A percentile compares a stretch with the other conserved stretches of the same genome.
These are phyloP conservation scores for Leptocoma aspasia DNA, from an alignment of 2,113 vertebrate genomes.

Conservation along the genomic window DNA sequence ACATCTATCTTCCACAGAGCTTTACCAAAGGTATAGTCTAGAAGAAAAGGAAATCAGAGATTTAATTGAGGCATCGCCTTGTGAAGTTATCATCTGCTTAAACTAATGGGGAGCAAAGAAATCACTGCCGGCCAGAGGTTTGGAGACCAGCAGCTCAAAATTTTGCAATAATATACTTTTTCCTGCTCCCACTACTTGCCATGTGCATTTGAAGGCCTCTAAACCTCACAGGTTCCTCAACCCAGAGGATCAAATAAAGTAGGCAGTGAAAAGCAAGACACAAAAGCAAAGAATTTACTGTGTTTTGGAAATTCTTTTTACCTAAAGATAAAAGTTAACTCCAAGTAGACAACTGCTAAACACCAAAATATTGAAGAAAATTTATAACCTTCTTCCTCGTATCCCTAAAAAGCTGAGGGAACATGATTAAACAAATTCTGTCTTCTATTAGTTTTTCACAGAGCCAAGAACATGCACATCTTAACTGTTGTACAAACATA, in stretches of 20 bases:
- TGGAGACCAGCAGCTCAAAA: not conserved
- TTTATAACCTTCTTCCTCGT: not conserved
- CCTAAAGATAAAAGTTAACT: not conserved
- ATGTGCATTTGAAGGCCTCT: not conserved
- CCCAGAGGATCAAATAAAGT: not conserved
- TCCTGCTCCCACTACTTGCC: not conserved
- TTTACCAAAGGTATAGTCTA: constrained; percentile 60
- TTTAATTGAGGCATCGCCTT: not conserved
- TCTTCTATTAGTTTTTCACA: not conserved
- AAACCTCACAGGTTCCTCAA: not conserved
- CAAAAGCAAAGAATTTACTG: not conserved
- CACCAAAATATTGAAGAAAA: not conserved
- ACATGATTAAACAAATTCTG: not conserved
- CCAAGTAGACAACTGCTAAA: not conserved
- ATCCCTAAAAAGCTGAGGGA: not conserved
- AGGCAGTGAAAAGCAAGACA: not conserved
- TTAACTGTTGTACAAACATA: not conserved
- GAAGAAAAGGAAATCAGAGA: constrained; percentile 54
- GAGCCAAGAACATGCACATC: not conserved
- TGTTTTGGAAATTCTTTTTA: not conserved
- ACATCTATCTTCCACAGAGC: constrained; percentile 47
- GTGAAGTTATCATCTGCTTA: not conserved
- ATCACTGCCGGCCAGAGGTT: not conserved
- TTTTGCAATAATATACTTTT: not conserved
- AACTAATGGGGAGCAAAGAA: not conserved